Conservation (phyloP, 1,140 invertebrate genomes). For the Pomphorhynchus laevis region DNA sequence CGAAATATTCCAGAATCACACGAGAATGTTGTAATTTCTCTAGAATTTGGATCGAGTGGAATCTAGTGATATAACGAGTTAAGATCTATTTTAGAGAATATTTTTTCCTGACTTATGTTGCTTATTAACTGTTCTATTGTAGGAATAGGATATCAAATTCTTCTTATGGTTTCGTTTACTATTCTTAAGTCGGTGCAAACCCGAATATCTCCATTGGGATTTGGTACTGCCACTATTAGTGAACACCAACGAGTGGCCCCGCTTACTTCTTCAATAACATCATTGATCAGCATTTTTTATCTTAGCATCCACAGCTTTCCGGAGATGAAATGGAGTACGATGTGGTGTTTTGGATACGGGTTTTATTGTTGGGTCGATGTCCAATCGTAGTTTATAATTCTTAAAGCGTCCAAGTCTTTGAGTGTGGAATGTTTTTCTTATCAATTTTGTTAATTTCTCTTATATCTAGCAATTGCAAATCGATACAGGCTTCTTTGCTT, state of each 20-base stretch:
- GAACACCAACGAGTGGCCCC: constrained; percentile 14
- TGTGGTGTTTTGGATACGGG: constrained; percentile 4
- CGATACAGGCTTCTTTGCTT: too few relatives aligned
- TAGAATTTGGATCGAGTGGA: constrained; percentile 12
- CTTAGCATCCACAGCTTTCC: constrained; percentile 11
- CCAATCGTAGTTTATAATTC: constrained; percentile 5
- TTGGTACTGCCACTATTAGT: constrained; percentile 13
- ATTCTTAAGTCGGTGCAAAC: constrained; percentile 15
- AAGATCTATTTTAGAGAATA: constrained; percentile 14
- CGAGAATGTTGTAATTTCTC: constrained; percentile 1
- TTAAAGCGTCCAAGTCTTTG: constrained; percentile 1
- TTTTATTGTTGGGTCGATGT: constrained; percentile 5
- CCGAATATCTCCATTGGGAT: constrained; percentile 12
- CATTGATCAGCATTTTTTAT: constrained; percentile 11
- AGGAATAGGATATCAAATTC: constrained; percentile 14
- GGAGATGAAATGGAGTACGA: constrained; percentile 9
- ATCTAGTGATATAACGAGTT: constrained; percentile 14
- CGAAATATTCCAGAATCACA: neutral
- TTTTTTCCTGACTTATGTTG: constrained; percentile 12
- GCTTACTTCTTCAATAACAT: constrained; percentile 12
- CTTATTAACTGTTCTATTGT: constrained; percentile 13
- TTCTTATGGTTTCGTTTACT: constrained; percentile 13
- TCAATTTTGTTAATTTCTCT: too few relatives aligned
- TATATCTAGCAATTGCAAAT: too few relatives aligned
- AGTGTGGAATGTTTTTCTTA: too few relatives aligned